A percentile compares a stretch with the other conserved stretches of the same genome.
Evolutionary conservation across 1,140 invertebrate genomes (phyloP).

Genomic region (Copidosoma floridanum): DNA sequence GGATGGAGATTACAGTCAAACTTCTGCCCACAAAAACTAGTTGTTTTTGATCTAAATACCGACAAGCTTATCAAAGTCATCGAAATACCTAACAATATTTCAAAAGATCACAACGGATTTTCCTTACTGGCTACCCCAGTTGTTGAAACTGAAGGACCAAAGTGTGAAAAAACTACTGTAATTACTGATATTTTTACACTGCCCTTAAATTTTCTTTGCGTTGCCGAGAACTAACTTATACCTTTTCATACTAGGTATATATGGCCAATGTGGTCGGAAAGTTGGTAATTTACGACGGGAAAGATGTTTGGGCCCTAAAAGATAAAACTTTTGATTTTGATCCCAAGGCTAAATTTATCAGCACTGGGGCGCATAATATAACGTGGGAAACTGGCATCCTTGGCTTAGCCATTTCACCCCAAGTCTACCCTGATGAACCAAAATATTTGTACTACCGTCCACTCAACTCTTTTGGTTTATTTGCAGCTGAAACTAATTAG

Average conservation of each 20-base stretch:
- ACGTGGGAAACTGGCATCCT: conserved; percentile 47
- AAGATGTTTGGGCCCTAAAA: conserved; percentile 25
- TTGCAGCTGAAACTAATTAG: conserved; percentile 30
- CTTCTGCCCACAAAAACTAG: too few species aligned
- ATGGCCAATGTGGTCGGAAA: conserved; percentile 45
- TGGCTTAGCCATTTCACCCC: conserved; percentile 44
- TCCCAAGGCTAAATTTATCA: conserved; percentile 5
- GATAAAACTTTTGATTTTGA: conserved; percentile 34
- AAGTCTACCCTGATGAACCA: conserved; percentile 7
- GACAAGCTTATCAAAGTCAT: too few species aligned
- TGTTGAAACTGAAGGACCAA: conserved; percentile 1
- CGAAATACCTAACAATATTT: too few species aligned
- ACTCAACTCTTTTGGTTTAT: conserved; percentile 43
- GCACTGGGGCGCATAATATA: conserved; percentile 28
- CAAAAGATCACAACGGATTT: not conserved
- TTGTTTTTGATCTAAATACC: too few species aligned
- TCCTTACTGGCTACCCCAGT: conserved; percentile 12
- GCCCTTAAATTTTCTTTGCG: too few species aligned
- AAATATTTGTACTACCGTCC: conserved; percentile 45
- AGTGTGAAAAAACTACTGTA: conserved; percentile 12
- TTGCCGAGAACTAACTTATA: too few species aligned
- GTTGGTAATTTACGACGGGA: conserved; percentile 36
- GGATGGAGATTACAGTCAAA: too few species aligned
- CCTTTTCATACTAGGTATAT: too few species aligned
- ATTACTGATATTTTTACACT: not conserved